Conservation (phyloP, 2,888 invertebrate genomes). For the Criorhina ranunculi region DNA sequence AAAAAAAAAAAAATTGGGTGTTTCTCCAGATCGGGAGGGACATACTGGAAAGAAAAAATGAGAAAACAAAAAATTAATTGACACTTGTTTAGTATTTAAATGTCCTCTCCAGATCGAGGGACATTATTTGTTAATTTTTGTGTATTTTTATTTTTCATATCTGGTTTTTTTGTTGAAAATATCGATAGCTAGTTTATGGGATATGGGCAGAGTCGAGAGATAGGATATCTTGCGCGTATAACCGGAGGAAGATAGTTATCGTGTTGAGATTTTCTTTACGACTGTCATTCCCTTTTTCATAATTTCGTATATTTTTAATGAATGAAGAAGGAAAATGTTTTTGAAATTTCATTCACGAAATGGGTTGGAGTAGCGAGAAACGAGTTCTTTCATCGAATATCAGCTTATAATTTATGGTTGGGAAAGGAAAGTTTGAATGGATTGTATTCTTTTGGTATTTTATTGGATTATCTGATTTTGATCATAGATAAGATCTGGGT, state of each 20-base stretch:
- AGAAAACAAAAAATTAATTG: conserved; percentile 53
- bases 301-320: conserved; percentile 54
- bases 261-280: conserved; percentile 61
- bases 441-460: conserved; percentile 16
- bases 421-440: conserved; percentile 51
- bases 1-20: conserved; percentile 23
- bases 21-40: conserved; percentile 28
- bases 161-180: conserved; percentile 27
- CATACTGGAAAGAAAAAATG: conserved; percentile 22
- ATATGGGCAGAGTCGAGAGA: conserved; percentile 47
- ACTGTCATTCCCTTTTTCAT: conserved; percentile 60
- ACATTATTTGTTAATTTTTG: conserved; percentile 66
- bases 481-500: conserved; percentile 49
- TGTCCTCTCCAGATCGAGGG: conserved; percentile 43
- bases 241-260: conserved; percentile 72
- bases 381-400: conserved; percentile 31
- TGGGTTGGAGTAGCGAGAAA: conserved; percentile 30
- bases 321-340: conserved; percentile 43
- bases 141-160: conserved; percentile 29
- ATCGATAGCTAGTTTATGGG: conserved; percentile 57
- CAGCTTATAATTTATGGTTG: conserved; percentile 61
- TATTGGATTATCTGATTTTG: conserved; percentile 34
- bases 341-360: conserved; percentile 66
- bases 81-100: conserved; percentile 73
- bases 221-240: conserved; percentile 58